A percentile compares a stretch with the other conserved stretches of the same genome.
Conservation (phyloP, 2,797 vertebrate genomes). For the Falco rusticolus region DNA sequence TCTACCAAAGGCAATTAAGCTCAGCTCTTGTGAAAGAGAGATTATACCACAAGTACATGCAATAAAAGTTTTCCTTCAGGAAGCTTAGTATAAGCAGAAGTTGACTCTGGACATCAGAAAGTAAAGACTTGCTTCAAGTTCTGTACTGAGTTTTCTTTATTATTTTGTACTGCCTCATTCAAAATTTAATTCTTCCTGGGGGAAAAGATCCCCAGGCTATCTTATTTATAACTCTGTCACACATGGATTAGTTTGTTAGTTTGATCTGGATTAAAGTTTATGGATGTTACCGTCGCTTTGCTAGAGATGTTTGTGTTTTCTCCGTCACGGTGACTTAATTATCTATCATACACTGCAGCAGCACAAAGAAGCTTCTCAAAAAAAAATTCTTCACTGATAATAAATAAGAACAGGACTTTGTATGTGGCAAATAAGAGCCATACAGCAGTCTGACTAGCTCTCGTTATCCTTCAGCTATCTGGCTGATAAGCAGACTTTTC, state of each 20-base stretch:
- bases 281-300: background rate
- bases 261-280: background rate
- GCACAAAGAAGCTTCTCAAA: background rate
- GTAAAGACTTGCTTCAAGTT: background rate
- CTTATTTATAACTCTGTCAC: background rate
- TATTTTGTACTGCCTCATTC: background rate
- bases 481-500: background rate
- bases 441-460: background rate
- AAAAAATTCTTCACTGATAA: background rate
- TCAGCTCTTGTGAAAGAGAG: background rate
- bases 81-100: background rate
- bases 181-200: background rate
- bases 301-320: background rate
- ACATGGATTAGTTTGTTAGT: background rate
- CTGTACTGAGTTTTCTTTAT: background rate
- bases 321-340: background rate
- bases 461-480: background rate
- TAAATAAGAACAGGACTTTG: background rate
- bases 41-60: background rate
- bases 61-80: background rate
- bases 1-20: background rate
- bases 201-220: background rate
- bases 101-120: background rate
- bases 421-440: background rate
- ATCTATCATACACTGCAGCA: background rate